Percentiles rank a stretch among this genome's conserved stretches.
These are phyloP conservation scores for Myotis pilosus DNA, from an alignment of 2,797 vertebrate species.

Conservation along the genomic window DNA sequence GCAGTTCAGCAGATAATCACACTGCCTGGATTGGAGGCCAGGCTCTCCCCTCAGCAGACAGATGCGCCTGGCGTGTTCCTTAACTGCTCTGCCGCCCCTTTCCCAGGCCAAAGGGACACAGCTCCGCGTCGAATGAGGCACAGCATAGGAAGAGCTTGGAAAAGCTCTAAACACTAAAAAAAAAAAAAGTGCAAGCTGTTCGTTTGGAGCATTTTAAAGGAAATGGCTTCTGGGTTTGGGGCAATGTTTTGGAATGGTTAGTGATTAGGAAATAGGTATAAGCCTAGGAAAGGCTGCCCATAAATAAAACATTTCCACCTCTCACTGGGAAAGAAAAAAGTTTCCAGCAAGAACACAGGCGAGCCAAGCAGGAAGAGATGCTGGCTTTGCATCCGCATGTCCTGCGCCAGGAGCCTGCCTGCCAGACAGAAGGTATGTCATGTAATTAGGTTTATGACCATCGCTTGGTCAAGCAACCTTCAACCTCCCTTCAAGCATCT, in stretches of 20 bases:
- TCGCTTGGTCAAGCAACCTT: neutral
- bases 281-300: slow-evolving; percentile 19
- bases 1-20: neutral
- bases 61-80: neutral
- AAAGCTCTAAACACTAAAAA: neutral
- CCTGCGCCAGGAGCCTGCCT: neutral
- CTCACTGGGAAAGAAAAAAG: neutral
- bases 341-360: neutral
- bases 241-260: neutral
- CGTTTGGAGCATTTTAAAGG: slow-evolving; percentile 46
- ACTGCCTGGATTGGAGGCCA: too few relatives aligned
- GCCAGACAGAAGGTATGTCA: neutral
- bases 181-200: neutral
- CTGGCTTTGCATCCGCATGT: neutral
- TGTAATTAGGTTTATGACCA: neutral
- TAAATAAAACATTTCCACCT: slow-evolving; percentile 62
- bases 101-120: neutral
- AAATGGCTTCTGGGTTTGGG: slow-evolving; percentile 7
- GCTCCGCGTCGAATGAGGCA: neutral
- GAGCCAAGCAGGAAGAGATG: slow-evolving; percentile 16
- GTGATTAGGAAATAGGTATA: neutral
- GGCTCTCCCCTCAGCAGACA: neutral
- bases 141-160: neutral
- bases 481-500: neutral
- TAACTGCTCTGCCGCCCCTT: neutral